Evolutionary conservation across 2,797 vertebrate species (phyloP), one percentile per base, ranked within the genome.

Genomic region (Xyrichtys novacula): DNA sequence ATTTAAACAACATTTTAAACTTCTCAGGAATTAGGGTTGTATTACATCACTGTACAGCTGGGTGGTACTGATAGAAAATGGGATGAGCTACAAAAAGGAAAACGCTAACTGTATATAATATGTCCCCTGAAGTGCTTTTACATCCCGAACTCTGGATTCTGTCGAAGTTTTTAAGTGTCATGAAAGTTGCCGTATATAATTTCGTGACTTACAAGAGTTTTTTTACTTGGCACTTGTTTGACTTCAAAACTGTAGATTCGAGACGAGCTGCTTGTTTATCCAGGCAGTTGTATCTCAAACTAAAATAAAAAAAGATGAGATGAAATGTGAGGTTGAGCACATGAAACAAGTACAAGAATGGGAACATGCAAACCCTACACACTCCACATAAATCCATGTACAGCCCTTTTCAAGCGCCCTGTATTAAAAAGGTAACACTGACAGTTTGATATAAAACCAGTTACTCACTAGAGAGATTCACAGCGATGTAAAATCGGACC

Each of bases 211-310:
- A 91, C 90, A 87, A 92, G 5, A 93, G 86, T 58, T 91, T 91
- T 68, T 89, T 92, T 46, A 94, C 88, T 75, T 72, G 85, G 65
- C 92, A 92, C 10, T 78, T 60, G 0, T 83, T 78, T 31, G 90
- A 91, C 61, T 76, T 91, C 53, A 93, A 70, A 60, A 93, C 61
- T 2, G 58, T 63, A 10, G 92, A 91, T 78, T 91, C 84, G 20
- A 93, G 76, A 58, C 76, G 31, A 2, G 92, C 92, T 1, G 90
- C 91, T 58, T 89, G 85, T 16, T 55, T 77, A 0, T 89, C 90
- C 57, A 94, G 76, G 29, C 91, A 91, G 71, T 92, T 94, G 77
- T 93, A 93, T 44, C 89, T 86, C 69, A 94, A 57, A 67, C 90
- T 92, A 68, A 20, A 76, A 78, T 50, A 81, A 68, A 20, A 76